Evolutionary conservation across 2,888 invertebrate species (phyloP).

Genomic region (Hanleya hanleyi): DNA sequence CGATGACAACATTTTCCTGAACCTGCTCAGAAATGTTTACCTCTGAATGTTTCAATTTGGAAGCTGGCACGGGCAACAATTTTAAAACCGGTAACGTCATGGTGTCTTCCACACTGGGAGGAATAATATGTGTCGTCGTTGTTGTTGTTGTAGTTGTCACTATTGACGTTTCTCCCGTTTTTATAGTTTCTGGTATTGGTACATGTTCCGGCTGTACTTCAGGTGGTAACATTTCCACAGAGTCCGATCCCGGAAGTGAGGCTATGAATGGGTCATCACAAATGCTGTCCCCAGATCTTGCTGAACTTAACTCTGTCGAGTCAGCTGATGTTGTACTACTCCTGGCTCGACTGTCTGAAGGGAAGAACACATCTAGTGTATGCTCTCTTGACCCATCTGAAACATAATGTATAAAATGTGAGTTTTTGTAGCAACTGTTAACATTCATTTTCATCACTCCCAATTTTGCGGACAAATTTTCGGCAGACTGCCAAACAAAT

Average conservation of each 20-base stretch:
- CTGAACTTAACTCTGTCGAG: slow-evolving; percentile 6
- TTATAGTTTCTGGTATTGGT: too few species aligned
- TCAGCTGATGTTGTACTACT: slow-evolving; percentile 10
- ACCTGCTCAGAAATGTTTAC: too few species aligned
- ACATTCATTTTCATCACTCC: too few species aligned
- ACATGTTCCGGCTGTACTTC: neutral
- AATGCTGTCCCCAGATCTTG: neutral
- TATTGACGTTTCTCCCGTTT: too few species aligned
- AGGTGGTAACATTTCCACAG: neutral
- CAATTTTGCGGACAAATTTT: too few species aligned
- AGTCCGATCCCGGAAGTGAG: neutral
- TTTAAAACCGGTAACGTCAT: neutral
- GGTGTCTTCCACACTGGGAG: neutral
- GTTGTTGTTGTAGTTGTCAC: neutral
- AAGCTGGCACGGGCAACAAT: neutral
- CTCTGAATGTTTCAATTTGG: too few species aligned
- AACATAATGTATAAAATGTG: too few species aligned
- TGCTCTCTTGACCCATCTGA: neutral
- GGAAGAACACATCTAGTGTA: slow-evolving; percentile 4
- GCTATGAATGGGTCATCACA: slow-evolving; percentile 1
- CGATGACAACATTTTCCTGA: too few species aligned
- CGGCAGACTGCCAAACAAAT: too few species aligned
- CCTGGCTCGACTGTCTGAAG: neutral
- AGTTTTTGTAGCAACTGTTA: too few species aligned
- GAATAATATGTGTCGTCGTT: neutral